phyloP scores from a whole-genome alignment of 2,888 invertebrate genomes.

The Pristionchus mayeri region DNA sequence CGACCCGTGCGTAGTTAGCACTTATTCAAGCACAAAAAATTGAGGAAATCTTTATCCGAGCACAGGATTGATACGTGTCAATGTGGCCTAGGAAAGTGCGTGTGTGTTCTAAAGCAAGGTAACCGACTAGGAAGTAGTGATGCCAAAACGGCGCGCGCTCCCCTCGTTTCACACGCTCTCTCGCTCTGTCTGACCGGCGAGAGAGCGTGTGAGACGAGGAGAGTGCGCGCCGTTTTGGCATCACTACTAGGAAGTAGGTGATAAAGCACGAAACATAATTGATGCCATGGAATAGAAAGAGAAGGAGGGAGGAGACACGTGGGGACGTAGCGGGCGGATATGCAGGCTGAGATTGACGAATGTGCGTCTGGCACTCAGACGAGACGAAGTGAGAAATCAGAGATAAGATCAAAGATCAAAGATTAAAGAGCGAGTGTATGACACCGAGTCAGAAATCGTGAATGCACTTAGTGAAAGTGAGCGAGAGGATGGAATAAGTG shows the following conservation, averaged over 20 bases:
- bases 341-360: conserved; percentile 15
- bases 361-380: background rate
- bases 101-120: background rate
- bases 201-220: too few relatives aligned
- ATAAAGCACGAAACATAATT: background rate
- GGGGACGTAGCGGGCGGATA: background rate
- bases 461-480: conserved; percentile 10
- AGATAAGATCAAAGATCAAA: too few relatives aligned
- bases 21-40: background rate
- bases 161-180: too few relatives aligned
- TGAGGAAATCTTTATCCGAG: conserved; percentile 43
- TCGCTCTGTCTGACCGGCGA: too few relatives aligned
- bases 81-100: background rate
- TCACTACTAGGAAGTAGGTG: background rate
- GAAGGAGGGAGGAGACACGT: background rate
- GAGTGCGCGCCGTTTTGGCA: too few relatives aligned
- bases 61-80: conserved; percentile 30
- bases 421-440: background rate
- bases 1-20: conserved; percentile 11
- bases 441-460: conserved; percentile 12
- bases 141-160: too few relatives aligned
- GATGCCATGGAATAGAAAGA: conserved; percentile 4
- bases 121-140: conserved; percentile 40
- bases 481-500: conserved; percentile 11
- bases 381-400: background rate